Base-by-base conservation (phyloP, 2,797 vertebrate genomes). In the Eospalax fontanierii region DNA sequence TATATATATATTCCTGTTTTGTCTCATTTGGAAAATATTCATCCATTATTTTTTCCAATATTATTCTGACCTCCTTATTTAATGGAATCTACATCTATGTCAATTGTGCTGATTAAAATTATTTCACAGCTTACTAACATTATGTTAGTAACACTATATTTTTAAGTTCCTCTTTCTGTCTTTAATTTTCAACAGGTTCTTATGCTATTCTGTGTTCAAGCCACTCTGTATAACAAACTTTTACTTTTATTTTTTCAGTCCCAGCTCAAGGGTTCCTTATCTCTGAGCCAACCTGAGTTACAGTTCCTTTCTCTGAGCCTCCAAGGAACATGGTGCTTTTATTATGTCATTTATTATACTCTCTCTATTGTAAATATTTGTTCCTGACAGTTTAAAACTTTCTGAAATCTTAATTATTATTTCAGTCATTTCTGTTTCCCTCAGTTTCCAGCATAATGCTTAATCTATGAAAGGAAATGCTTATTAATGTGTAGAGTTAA, bases 11-110 rank as follows among this genome's bases (percentile, higher is more conserved):
- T 94, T 94, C 33, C 68, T 86, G 87, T 95, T 86, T 95, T 65
- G 80, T 81, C 43, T 89, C 93, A 93, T 87, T 89, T 87, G 43
- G 54, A 95, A 96, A 80, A 87, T 89, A 78, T 87, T 91, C 76
- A 90, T 18, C 38, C 54, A 91, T 70, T 94, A 74, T 94, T 94
- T 79, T 66, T 90, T 96, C n/a, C 86, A 96, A 78, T 76, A 76
- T 89, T 84, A 91, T 89, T 82, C 50, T 84, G 18, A 87, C 50
- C 33, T 94, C 22, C 40, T 15, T 93, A 71, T 40, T 90, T 93
- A 83, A 54, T 93, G n/a, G 43, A 59, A 28, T 87, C 54, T 90
- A 79, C 28, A 78, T 90, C 71, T 30, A 63, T 43, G 30, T 75
- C 73, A 61, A 79, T 92, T 65, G 73, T n/a, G 38, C 26, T 89